These are phyloP conservation scores for Danaus plexippus DNA, from an alignment of 1,140 invertebrate species.

Conservation along the genomic window DNA sequence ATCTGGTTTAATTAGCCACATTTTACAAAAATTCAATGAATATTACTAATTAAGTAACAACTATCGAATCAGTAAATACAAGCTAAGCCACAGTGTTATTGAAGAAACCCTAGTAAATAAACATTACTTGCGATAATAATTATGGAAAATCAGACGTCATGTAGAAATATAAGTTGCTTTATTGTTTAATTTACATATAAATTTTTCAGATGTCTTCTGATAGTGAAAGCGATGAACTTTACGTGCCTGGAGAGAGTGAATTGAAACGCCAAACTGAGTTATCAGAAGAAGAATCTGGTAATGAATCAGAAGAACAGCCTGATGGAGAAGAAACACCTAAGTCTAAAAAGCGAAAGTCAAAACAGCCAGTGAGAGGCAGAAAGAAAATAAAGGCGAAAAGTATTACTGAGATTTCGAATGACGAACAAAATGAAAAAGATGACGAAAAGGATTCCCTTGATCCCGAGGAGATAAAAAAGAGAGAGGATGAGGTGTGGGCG, in stretches of 20 bases:
- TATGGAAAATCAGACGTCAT: conserved; percentile 3
- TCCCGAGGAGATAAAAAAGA: conserved; percentile 77
- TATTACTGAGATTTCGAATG: conserved; percentile 27
- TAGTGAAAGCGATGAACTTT: conserved; percentile 69
- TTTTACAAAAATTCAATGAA: too few relatives aligned
- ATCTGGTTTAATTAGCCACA: too few relatives aligned
- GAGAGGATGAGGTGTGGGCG: conserved; percentile 81
- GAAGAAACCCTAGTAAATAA: too few relatives aligned
- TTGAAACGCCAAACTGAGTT: conserved; percentile 19
- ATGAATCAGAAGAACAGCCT: conserved; percentile 61
- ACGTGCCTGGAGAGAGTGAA: conserved; percentile 60
- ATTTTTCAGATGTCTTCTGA: conserved; percentile 63
- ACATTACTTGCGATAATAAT: conserved; percentile 12
- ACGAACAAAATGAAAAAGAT: conserved; percentile 32
- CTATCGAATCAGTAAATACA: too few relatives aligned
- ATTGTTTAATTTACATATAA: not conserved
- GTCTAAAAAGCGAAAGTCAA: conserved; percentile 46
- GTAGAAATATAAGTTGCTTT: not conserved
- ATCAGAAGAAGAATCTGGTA: conserved; percentile 64
- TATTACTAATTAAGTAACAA: too few relatives aligned
- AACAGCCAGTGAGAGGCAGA: conserved; percentile 32
- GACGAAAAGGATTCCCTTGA: conserved; percentile 36
- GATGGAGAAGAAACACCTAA: conserved; percentile 52
- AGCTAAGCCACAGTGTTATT: too few relatives aligned
- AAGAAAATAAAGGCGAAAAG: conserved; percentile 52